Evolutionary conservation across 2,888 invertebrate species (phyloP), one percentile per base, ranked within the genome.

Genomic region (Chelonus formosanus): DNA sequence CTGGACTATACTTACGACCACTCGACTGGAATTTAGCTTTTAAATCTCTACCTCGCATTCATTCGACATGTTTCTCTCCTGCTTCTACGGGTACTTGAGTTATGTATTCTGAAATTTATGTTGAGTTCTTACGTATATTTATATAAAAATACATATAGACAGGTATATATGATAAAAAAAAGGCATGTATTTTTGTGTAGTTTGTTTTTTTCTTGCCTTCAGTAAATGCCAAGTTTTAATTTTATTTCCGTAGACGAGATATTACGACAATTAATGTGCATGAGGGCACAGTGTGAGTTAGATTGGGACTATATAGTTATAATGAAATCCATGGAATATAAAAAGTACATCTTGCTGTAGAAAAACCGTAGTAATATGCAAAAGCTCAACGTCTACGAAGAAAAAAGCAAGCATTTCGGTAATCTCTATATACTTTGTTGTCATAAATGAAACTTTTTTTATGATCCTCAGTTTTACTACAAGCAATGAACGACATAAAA

Each of bases 21-120:
- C 45, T 64, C 64, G 50, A 64, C 52, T 53, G 53, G 36, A 64
- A 36, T 64, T 40, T 7, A 34, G 45, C 58, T 43, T 64, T 58
- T 53, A 64, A 44, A 64, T 64, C 58, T 47, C 55, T 53, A 58
- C 44, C 57, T 45, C n/a, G 59, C 40, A 50, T 48, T 59, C 20
- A 58, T 8, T 10, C 47, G 40, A 52, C 7, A 52, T 8, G 32
- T 32, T 52, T 32, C 52, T 32, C 34, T 8, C 3, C 4, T 32
- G 34, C 52, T 32, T 40, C 5, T 52, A 48, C 48, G 31, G 5
- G 48, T 48, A n/a, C 10, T 20, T 34, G 34, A 32, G 32, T 34
- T 59, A 31, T 50, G 32, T 32, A 31, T 59, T 48, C 50, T 47
- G 47, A 34, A 35, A 40, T 40, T 40, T 40, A 40, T 40, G 40